Base-by-base conservation (phyloP, 2,888 invertebrate genomes). In the Agriopis aurantiaria region DNA sequence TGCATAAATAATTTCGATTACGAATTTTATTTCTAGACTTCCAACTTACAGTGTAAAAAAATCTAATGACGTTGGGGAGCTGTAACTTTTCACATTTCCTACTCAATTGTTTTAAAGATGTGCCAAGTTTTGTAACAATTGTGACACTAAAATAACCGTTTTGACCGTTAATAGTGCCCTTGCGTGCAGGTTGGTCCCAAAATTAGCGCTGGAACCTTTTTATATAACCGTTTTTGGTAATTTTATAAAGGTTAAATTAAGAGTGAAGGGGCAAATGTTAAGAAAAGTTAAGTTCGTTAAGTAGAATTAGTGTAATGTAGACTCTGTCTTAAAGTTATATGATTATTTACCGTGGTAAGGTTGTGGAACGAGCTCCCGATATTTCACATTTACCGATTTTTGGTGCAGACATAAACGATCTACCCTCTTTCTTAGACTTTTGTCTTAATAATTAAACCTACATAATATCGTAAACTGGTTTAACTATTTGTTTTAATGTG, bases 91-190 rank as follows among this genome's bases (percentile, higher is more conserved):
- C 7, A 23, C 23, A n/a, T 58, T 58, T 33, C 9, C 46, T 48
- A 48, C 33, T 46, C 58, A 81, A 79, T 73, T 71, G 74, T 76
- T 80, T 78, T 77, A 72, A 78, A 83, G 78, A 76, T 72, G 77
- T 77, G 75, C 76, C 46, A 68, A 73, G 73, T 68, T 73, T 73
- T 68, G 12, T 51, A 49, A 53, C 58, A 57, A 63, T 63, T 63
- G 51, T 46, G 52, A 40, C 33, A 12, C 8, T 51, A 43, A 56
- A 56, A 49, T 53, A 61, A 52, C 59, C 60, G 61, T 69, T 66
- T n/a, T 64, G 59, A 56, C 45, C 33, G 62, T 53, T 62, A 53
- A 53, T 62, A 62, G 62, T 62, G 62, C 62, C 52, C 62, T 62
- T 53, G 62, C 62, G 62, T 62, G 62, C 52, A 51, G 49, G 17